A percentile compares a stretch with the other conserved stretches of the same genome.
Evolutionary conservation across 2,797 vertebrate species (phyloP).

Genomic region (Sebastes vulpes): DNA sequence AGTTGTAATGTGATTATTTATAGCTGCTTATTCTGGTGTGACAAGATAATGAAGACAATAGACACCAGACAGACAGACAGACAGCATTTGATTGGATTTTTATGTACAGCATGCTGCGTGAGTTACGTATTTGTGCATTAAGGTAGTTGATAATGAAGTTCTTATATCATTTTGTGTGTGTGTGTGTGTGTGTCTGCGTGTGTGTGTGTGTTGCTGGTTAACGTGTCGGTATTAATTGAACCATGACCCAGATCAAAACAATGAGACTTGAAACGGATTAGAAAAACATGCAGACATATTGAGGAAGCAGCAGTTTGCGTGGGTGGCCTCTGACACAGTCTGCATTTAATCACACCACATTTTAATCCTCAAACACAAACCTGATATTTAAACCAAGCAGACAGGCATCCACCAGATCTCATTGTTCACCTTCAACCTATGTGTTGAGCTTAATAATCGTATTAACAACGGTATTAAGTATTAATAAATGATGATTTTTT

Average conservation of each 20-base stretch:
- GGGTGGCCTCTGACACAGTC: conserved; percentile 37
- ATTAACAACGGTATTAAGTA: conserved; percentile 17
- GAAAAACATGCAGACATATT: conserved; percentile 26
- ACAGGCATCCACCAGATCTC: conserved; percentile 32
- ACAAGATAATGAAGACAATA: conserved; percentile 73
- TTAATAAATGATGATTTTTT: conserved; percentile 1
- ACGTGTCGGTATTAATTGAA: conserved; percentile 55
- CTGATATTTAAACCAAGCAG: conserved; percentile 8
- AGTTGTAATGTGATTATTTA: conserved; percentile 66
- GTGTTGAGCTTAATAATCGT: conserved; percentile 31
- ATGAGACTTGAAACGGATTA: conserved; percentile 41
- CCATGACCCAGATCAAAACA: conserved; percentile 56
- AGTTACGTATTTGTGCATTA: conserved; percentile 6
- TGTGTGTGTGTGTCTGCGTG: not conserved
- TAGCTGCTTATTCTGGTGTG: conserved; percentile 57
- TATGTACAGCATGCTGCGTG: not conserved
- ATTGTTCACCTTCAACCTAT: conserved; percentile 25
- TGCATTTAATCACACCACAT: conserved; percentile 30
- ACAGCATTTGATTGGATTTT: conserved; percentile 32
- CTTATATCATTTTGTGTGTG: not conserved
- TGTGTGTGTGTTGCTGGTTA: not conserved
- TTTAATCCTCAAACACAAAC: conserved; percentile 48
- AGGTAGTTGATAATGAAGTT: conserved; percentile 24
- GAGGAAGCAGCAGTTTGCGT: conserved; percentile 37
- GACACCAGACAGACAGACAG: conserved; percentile 24